Evolutionary conservation across 2,113 vertebrate species (phyloP).

Genomic region (Phocoena phocoena): DNA sequence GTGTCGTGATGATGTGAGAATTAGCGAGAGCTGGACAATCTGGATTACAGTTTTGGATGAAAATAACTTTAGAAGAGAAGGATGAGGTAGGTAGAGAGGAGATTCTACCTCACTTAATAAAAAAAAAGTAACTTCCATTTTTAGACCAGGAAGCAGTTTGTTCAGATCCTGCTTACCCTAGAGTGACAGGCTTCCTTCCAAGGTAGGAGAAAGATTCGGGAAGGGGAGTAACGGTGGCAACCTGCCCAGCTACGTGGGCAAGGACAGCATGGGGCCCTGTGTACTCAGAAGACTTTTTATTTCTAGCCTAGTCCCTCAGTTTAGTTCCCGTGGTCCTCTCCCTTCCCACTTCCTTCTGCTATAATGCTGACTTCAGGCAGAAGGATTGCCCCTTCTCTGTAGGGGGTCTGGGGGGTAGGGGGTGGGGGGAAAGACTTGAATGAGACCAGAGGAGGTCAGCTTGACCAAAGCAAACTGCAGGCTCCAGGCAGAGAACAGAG

Average conservation of each 20-base stretch:
- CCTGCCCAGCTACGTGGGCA: slow-evolving; percentile 64
- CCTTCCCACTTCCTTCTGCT: slow-evolving; percentile 60
- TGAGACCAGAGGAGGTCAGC: slow-evolving; percentile 41
- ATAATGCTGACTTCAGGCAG: slow-evolving; percentile 54
- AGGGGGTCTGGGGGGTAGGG: neutral
- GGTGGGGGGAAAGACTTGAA: neutral
- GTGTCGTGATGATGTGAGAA: neutral
- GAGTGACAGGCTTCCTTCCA: slow-evolving; percentile 64
- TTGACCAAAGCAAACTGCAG: slow-evolving; percentile 52
- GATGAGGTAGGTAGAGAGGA: neutral
- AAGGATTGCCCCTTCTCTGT: neutral
- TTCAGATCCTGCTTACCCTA: slow-evolving; percentile 53
- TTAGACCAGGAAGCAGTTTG: slow-evolving; percentile 72
- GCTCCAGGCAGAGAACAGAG: slow-evolving; percentile 31
- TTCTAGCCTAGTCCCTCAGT: slow-evolving; percentile 1
- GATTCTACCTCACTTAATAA: neutral
- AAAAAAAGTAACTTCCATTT: slow-evolving; percentile 58
- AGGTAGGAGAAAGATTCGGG: slow-evolving; percentile 46
- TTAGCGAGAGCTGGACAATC: neutral
- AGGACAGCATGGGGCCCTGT: neutral
- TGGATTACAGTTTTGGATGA: neutral
- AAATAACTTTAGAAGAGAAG: neutral
- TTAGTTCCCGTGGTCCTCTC: slow-evolving; percentile 44
- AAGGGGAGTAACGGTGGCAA: slow-evolving; percentile 65
- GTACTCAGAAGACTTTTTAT: neutral